phyloP scores from a whole-genome alignment of 2,888 invertebrate genomes.

The Platycheirus albimanus region DNA sequence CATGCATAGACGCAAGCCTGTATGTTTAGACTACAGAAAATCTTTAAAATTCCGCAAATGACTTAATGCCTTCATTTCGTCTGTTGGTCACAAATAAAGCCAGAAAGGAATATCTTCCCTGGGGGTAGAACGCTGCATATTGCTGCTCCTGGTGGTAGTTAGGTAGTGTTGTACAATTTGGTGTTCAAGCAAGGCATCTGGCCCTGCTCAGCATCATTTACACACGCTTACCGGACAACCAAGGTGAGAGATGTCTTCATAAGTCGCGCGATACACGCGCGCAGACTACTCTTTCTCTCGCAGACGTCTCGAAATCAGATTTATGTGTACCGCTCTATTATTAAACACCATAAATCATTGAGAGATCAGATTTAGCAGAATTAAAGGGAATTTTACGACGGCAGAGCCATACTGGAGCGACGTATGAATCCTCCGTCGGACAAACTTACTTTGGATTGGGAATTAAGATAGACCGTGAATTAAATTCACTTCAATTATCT shows the following conservation, averaged over 20 bases:
- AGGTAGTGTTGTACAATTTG: slow-evolving; percentile 44
- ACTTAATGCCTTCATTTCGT: slow-evolving; percentile 57
- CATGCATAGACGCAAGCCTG: slow-evolving; percentile 29
- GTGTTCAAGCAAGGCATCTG: slow-evolving; percentile 49
- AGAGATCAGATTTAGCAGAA: slow-evolving; percentile 70
- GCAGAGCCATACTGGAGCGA: slow-evolving; percentile 38
- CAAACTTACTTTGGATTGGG: slow-evolving; percentile 13
- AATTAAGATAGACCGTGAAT: slow-evolving; percentile 49
- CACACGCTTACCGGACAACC: slow-evolving; percentile 33
- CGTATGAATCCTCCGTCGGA: slow-evolving; percentile 24
- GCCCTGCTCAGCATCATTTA: slow-evolving; percentile 38
- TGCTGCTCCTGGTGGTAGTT: slow-evolving; percentile 61
- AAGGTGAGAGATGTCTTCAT: slow-evolving; percentile 67
- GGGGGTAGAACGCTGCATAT: slow-evolving; percentile 46
- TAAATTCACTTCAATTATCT: slow-evolving; percentile 66
- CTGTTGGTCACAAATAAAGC: neutral
- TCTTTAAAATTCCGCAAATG: slow-evolving; percentile 66
- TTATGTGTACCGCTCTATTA: slow-evolving; percentile 74
- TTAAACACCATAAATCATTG: slow-evolving; percentile 74
- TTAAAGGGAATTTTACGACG: slow-evolving; percentile 70
- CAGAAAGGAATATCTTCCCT: slow-evolving; percentile 53
- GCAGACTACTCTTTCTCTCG: slow-evolving; percentile 36
- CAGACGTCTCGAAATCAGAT: slow-evolving; percentile 63
- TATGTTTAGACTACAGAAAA: slow-evolving; percentile 22
- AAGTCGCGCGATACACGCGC: slow-evolving; percentile 45